phyloP scores from a whole-genome alignment of 1,140 invertebrate genomes.

The Achroia grisella region DNA sequence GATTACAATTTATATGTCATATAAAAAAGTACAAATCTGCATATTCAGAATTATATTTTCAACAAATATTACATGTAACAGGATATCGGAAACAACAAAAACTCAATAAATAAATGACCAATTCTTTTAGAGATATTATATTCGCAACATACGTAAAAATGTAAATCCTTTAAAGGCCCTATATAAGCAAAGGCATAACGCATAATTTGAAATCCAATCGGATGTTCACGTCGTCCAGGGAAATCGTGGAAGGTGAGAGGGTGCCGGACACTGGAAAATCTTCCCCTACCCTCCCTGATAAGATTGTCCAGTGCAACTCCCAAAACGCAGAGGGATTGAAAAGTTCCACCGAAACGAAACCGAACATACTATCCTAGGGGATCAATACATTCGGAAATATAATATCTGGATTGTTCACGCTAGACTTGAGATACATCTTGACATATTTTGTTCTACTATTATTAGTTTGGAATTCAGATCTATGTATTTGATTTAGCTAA shows the following conservation, averaged over 20 bases:
- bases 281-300: conserved; percentile 54
- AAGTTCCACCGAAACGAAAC: conserved; percentile 65
- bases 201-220: conserved; percentile 64
- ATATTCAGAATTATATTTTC: no score
- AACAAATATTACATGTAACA: no score
- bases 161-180: conserved; percentile 27
- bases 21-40: no score
- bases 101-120: no score
- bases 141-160: conserved; percentile 12
- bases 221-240: conserved; percentile 37
- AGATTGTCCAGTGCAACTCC: conserved; percentile 70
- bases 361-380: conserved; percentile 59
- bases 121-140: no score
- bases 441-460: conserved; percentile 34
- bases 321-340: conserved; percentile 67
- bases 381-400: conserved; percentile 68
- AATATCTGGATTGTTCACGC: conserved; percentile 54
- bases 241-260: conserved; percentile 64
- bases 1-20: no score
- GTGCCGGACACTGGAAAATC: conserved; percentile 65
- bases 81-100: no score
- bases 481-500: not conserved
- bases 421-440: conserved; percentile 33
- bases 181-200: conserved; percentile 53
- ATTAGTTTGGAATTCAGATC: conserved; percentile 22